These are phyloP conservation scores for Catharus minimus DNA, from an alignment of 2,113 vertebrate species.

Conservation along the genomic window DNA sequence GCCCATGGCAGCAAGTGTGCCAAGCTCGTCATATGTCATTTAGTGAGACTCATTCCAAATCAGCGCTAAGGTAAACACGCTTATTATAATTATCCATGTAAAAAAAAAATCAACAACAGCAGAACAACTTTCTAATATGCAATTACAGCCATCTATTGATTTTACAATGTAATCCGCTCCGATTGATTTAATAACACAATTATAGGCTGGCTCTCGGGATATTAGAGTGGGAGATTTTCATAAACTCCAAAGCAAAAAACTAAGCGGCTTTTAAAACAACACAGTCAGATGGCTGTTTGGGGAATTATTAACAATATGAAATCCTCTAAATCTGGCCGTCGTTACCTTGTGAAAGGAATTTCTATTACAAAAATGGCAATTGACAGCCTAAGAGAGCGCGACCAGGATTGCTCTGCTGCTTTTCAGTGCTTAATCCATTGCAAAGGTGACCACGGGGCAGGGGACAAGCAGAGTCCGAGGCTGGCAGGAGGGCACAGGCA, in stretches of 20 bases:
- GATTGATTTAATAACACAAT: conserved; percentile 93
- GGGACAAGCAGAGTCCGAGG: rapidly evolving
- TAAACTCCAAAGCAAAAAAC: conserved; percentile 86
- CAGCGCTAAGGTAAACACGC: conserved; percentile 88
- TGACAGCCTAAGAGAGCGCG: conserved; percentile 16
- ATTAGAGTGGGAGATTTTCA: conserved; percentile 88
- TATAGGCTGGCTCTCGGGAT: conserved; percentile 84
- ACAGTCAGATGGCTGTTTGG: conserved; percentile 67
- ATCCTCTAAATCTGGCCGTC: conserved; percentile 75
- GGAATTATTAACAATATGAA: conserved; percentile 74
- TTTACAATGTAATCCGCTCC: conserved; percentile 87
- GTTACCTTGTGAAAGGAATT: conserved; percentile 73
- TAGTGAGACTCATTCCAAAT: conserved; percentile 84
- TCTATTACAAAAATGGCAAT: conserved; percentile 61
- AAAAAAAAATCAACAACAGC: conserved; percentile 78
- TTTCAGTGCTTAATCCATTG: not conserved
- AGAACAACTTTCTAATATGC: conserved; percentile 91
- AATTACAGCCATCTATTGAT: conserved; percentile 92
- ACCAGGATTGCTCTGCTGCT: not conserved
- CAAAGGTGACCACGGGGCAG: not conserved
- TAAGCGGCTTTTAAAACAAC: conserved; percentile 74
- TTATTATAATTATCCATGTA: conserved; percentile 93
- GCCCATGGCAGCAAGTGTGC: not conserved
- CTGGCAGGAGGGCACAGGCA: not conserved
- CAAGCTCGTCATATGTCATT: conserved; percentile 13